phyloP scores from a whole-genome alignment of 2,888 invertebrate species.

The Clusia tigrina region DNA sequence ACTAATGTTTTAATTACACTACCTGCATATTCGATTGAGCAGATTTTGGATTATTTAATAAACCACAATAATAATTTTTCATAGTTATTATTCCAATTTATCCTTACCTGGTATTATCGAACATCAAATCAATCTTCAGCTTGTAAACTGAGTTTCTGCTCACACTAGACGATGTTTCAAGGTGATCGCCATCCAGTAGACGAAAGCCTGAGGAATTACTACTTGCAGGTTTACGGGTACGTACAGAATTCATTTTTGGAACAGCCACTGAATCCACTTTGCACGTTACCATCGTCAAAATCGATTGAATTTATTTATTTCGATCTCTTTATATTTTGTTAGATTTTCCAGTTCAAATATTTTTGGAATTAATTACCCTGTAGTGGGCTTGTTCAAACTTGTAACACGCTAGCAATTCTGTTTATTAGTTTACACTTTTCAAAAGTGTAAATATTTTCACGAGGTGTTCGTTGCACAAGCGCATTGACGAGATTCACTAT shows the following conservation, averaged over 20 bases:
- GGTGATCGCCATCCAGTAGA: conserved; percentile 62
- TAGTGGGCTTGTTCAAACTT: background rate
- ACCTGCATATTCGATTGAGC: too few species aligned
- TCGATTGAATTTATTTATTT: background rate
- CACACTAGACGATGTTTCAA: conserved; percentile 63
- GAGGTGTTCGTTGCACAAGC: background rate
- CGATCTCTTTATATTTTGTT: too few species aligned
- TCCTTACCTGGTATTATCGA: conserved; percentile 73
- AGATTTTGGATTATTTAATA: too few species aligned
- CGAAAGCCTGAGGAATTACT: conserved; percentile 63
- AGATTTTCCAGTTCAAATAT: too few species aligned
- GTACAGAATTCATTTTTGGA: conserved; percentile 58
- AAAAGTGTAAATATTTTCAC: background rate
- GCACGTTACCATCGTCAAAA: conserved; percentile 63
- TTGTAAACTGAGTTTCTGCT: conserved; percentile 76
- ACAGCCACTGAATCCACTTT: conserved; percentile 60
- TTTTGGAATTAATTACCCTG: background rate
- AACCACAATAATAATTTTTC: background rate
- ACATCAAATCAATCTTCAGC: conserved; percentile 86
- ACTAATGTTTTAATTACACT: too few species aligned
- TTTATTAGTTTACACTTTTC: background rate
- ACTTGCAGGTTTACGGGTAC: conserved; percentile 51
- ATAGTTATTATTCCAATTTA: background rate
- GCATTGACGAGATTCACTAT: background rate
- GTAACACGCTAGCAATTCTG: background rate